Evolutionary conservation across 2,797 vertebrate species (phyloP), one percentile per base, ranked within the genome.

Genomic region (Sebastes hubbsi): DNA sequence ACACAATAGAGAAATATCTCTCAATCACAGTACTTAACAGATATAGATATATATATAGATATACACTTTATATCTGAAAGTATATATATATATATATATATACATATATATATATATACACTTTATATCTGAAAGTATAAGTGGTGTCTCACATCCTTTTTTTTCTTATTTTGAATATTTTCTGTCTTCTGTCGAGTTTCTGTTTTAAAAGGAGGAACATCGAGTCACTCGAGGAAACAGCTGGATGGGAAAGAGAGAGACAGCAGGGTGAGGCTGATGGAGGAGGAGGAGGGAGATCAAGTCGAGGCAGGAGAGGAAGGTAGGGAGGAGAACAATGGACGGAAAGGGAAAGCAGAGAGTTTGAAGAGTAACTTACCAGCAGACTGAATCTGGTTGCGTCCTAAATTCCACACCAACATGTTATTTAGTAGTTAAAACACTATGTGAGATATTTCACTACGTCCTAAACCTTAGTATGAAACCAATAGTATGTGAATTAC

Each of bases 241-340:
- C 83, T 86, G 85, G 79, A 66, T 7, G 3, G 29, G 25, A 38
- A 29, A 62, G 30, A 65, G 14, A 30, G 12, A 18, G 63, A 52
- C 16, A 6, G 46, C 27, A 13, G 75, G 58, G 49, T 36, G 58
- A 58, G 68, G 54, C 62, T 7, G 46, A 49, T 49, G 46, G 34
- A 36, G 34, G 24, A 61, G 71, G 67, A 52, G 36, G 77, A 25
- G 36, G 24, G 12, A 34, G 52, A 22, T 22, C 1, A 52, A 18
- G 56, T 34, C 11, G 8, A 38, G 27, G 55, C 5, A 22, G 13
- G 60, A 34, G 58, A 30, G 63, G 71, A 36, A 64, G 2, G 27
- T 29, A 52, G 49, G 9, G 30, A 42, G 38, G 46, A 61, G 64
- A 32, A 90, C 84, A 88, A 88, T 87, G 55, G 63, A 59, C 59